phyloP scores from a whole-genome alignment of 2,797 vertebrate genomes.

The Ceryle rudis region DNA sequence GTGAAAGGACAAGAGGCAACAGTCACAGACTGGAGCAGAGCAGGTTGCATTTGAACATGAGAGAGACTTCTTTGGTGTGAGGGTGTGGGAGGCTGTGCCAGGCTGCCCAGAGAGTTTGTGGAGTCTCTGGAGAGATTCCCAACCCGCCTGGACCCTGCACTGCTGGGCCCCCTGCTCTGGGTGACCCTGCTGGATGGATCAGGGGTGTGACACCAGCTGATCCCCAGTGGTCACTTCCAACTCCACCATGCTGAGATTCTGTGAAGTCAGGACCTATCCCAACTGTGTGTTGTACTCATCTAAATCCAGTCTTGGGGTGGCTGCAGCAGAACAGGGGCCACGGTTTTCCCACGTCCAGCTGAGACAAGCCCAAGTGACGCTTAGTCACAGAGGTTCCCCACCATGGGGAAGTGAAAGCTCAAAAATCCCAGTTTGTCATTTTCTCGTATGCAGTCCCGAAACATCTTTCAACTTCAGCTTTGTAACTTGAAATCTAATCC shows the following conservation, averaged over 20 bases:
- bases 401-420: neutral
- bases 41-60: no score
- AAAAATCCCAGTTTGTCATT: neutral
- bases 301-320: neutral
- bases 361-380: neutral
- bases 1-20: no score
- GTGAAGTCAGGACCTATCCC: neutral
- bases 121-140: no score
- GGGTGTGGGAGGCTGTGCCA: no score
- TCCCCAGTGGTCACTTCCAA: neutral
- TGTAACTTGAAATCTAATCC: constrained; percentile 3
- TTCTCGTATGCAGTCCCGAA: neutral
- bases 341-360: fast-evolving
- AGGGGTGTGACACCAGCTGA: neutral
- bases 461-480: constrained; percentile 4
- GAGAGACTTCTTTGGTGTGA: no score
- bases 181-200: neutral
- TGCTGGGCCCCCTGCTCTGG: no score
- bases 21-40: no score
- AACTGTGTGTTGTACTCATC: fast-evolving
- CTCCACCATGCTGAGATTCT: neutral
- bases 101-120: no score
- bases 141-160: no score
- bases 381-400: neutral
- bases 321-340: neutral